Conservation (phyloP, 2,113 vertebrate species). For the Xiphophorus hellerii region DNA sequence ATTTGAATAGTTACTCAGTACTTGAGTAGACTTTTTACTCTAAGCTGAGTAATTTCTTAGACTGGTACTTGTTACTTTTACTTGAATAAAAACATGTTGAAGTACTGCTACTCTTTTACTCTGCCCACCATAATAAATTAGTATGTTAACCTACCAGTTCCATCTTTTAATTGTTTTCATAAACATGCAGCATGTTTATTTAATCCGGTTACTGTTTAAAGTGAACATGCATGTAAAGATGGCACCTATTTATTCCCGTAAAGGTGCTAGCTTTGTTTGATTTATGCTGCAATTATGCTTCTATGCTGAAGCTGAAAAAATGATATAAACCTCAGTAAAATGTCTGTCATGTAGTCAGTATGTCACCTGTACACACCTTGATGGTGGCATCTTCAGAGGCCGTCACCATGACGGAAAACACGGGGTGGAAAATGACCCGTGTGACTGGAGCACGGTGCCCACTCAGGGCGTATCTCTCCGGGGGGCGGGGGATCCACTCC, state of each 20-base stretch:
- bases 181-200: background rate
- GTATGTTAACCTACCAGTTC: too few relatives aligned
- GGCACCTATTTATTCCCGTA: background rate
- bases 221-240: background rate
- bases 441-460: constrained; percentile 98
- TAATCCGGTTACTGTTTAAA: too few relatives aligned
- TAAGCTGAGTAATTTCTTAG: too few relatives aligned
- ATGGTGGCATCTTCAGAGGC: constrained; percentile 99
- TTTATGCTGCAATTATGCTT: background rate
- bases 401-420: constrained; percentile 99
- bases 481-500: constrained; percentile 99
- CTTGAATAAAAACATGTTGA: too few relatives aligned
- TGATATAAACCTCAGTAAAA: too few relatives aligned
- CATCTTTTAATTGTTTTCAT: background rate
- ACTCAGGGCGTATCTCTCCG: constrained; percentile 95
- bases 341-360: background rate
- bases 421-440: constrained; percentile 97
- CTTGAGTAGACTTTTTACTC: too few relatives aligned
- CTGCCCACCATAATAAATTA: too few relatives aligned
- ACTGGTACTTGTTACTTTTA: too few relatives aligned
- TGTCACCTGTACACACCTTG: constrained; percentile 83
- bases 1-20: too few relatives aligned
- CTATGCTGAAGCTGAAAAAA: background rate
- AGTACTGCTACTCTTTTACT: too few relatives aligned
- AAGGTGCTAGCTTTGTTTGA: background rate